Conservation (phyloP, 2,888 invertebrate species). For the Cartodere bifasciata region DNA sequence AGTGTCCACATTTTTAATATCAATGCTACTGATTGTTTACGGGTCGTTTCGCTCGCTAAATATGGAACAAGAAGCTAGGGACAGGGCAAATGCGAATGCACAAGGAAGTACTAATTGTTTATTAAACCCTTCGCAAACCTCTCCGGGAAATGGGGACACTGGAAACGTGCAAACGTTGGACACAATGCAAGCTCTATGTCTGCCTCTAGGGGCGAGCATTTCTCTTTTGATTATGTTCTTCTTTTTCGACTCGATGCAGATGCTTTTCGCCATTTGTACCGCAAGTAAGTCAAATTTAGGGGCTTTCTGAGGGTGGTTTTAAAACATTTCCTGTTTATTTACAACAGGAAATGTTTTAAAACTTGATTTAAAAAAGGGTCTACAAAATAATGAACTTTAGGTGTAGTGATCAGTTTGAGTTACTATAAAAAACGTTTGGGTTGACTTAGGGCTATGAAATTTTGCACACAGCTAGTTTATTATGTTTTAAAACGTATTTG, state of each 20-base stretch:
- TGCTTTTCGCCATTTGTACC: constrained; percentile 89
- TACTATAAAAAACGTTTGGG: no score
- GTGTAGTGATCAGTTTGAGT: no score
- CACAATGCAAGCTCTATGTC: constrained; percentile 92
- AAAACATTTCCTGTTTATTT: no score
- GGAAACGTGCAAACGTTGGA: constrained; percentile 77
- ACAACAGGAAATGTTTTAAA: no score
- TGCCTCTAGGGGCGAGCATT: constrained; percentile 90
- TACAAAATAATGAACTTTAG: no score
- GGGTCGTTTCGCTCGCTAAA: constrained; percentile 94
- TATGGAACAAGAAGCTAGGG: constrained; percentile 86
- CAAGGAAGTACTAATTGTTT: constrained; percentile 29
- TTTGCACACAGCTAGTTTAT: no score
- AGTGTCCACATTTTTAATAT: constrained; percentile 93
- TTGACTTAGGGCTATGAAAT: no score
- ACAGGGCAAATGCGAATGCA: constrained; percentile 43
- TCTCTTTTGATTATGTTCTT: constrained; percentile 96
- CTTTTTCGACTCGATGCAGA: constrained; percentile 98
- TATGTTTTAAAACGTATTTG: no score
- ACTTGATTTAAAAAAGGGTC: no score
- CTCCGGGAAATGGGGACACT: constrained; percentile 27
- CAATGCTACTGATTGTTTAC: constrained; percentile 93
- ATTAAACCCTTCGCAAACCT: constrained; percentile 28
- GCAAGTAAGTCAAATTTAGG: constrained; percentile 82
- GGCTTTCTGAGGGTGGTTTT: no score